These are phyloP conservation scores for Panzeria rudis DNA, from an alignment of 2,888 invertebrate genomes.

Conservation along the genomic window DNA sequence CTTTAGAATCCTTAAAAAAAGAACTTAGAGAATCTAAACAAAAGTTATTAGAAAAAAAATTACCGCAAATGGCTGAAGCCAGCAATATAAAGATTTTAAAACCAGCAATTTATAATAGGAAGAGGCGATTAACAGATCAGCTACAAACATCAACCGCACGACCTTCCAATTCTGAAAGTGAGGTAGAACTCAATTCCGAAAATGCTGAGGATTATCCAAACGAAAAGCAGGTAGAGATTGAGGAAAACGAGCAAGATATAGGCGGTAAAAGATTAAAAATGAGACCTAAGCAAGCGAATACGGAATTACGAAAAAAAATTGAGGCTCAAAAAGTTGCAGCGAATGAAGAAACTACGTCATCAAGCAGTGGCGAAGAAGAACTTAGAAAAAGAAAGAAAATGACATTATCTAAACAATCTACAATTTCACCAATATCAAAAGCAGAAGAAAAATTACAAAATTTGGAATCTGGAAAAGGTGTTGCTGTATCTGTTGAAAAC, in stretches of 20 bases:
- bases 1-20: conserved; percentile 56
- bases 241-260: conserved; percentile 78
- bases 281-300: conserved; percentile 79
- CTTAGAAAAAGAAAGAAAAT: conserved; percentile 76
- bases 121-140: conserved; percentile 78
- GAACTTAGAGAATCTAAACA: conserved; percentile 60
- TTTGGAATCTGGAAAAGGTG: neutral
- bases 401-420: conserved; percentile 75
- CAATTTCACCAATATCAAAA: neutral
- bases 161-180: conserved; percentile 81
- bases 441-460: neutral
- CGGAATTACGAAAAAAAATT: conserved; percentile 80
- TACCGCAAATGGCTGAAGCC: neutral
- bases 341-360: conserved; percentile 79
- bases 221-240: conserved; percentile 65
- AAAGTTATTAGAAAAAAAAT: conserved; percentile 54
- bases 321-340: conserved; percentile 80
- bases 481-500: neutral
- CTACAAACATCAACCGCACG: conserved; percentile 73
- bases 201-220: conserved; percentile 83
- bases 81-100: neutral
- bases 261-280: conserved; percentile 83
- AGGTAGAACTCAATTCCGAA: conserved; percentile 83
- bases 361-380: conserved; percentile 81
- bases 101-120: conserved; percentile 76